Percentiles rank a stretch among this genome's conserved stretches.
phyloP scores from a whole-genome alignment of 2,113 vertebrate genomes.

The Piaya cayana region DNA sequence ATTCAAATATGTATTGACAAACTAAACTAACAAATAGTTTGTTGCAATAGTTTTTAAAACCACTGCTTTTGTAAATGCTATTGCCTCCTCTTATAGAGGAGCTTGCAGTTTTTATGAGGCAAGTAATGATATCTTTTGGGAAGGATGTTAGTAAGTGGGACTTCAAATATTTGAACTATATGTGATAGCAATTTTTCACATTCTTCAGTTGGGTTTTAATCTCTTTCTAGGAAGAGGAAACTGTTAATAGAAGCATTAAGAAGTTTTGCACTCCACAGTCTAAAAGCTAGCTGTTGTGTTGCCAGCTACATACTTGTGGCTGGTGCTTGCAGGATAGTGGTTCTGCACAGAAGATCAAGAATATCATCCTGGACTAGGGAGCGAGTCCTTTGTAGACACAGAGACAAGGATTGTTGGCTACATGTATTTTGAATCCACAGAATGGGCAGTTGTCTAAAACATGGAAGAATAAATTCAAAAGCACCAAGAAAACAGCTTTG shows the following conservation, averaged over 20 bases:
- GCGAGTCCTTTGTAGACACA: accelerated
- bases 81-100: not conserved
- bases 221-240: not conserved
- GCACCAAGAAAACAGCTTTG: not conserved
- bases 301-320: not conserved
- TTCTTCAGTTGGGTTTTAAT: not conserved
- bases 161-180: not conserved
- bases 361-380: not conserved
- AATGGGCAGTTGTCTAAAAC: not conserved
- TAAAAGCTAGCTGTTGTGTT: not conserved
- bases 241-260: not conserved
- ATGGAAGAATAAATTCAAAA: not conserved
- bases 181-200: not conserved
- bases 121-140: not conserved
- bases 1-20: not conserved
- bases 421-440: not conserved
- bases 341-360: not conserved
- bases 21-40: not conserved
- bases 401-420: not conserved
- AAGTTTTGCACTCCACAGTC: not conserved
- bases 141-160: not conserved
- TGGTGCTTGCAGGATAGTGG: not conserved
- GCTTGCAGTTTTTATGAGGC: not conserved
- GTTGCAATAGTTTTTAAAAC: not conserved
- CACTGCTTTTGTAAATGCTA: not conserved